Percentiles rank a stretch among this genome's conserved stretches.
Conservation (phyloP, 92 coral and sea anemone genomes). For the Galaxea fascicularis region DNA sequence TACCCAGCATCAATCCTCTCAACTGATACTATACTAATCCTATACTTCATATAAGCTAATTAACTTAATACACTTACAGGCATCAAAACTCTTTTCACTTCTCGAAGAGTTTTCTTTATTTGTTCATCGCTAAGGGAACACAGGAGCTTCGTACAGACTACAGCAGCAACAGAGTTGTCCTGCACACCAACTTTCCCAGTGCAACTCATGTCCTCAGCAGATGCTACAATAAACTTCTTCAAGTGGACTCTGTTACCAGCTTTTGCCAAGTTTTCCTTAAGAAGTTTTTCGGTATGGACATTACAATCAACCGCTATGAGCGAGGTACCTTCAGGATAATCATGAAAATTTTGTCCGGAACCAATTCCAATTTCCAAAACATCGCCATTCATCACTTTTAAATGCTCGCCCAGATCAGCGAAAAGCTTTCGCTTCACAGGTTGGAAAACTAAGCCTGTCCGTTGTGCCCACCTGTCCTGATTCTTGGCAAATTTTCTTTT, state of each 20-base stretch:
- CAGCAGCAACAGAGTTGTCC: slow-evolving; percentile 70
- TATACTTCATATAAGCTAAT: no score
- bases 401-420: slow-evolving; percentile 12
- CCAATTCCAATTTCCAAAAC: slow-evolving; percentile 52
- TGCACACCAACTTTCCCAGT: slow-evolving; percentile 10
- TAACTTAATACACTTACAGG: slow-evolving; percentile 77
- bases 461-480: neutral
- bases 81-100: slow-evolving; percentile 65
- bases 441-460: neutral
- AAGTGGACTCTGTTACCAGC: slow-evolving; percentile 25
- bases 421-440: slow-evolving; percentile 27
- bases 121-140: slow-evolving; percentile 53
- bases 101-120: slow-evolving; percentile 42
- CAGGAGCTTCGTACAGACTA: slow-evolving; percentile 60
- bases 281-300: slow-evolving; percentile 35
- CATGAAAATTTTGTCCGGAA: slow-evolving; percentile 24
- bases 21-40: no score
- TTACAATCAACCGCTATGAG: slow-evolving; percentile 44
- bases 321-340: slow-evolving; percentile 40
- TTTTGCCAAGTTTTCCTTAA: slow-evolving; percentile 11
- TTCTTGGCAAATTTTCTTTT: slow-evolving; percentile 4
- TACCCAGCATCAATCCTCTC: no score
- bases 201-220: slow-evolving; percentile 56
- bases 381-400: slow-evolving; percentile 29
- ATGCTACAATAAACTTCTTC: slow-evolving; percentile 54